These are phyloP conservation scores for Amphipoea oculea DNA, from an alignment of 2,888 invertebrate genomes.

Conservation along the genomic window DNA sequence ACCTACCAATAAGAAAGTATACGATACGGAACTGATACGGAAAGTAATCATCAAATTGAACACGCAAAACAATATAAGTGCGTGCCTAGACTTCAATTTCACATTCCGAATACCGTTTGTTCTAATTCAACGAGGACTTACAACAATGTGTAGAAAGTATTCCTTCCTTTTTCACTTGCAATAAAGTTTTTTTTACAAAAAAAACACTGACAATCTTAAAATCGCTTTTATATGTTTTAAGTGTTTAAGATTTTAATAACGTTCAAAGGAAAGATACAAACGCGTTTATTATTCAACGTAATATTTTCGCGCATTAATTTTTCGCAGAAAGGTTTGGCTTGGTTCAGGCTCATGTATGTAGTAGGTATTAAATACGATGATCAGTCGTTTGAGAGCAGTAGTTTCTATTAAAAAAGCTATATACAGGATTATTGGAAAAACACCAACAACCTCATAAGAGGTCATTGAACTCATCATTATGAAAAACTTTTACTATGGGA, in stretches of 20 bases:
- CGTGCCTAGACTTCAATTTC: slow-evolving; percentile 24
- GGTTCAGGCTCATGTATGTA: background rate
- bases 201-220: background rate
- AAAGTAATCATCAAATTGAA: slow-evolving; percentile 28
- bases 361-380: background rate
- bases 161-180: background rate
- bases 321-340: background rate
- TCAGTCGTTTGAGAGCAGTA: background rate
- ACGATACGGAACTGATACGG: slow-evolving; percentile 6
- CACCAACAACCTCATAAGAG: no score
- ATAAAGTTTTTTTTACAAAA: background rate
- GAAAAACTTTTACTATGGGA: no score
- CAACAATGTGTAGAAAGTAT: background rate
- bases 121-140: background rate
- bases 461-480: no score
- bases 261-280: slow-evolving; percentile 40
- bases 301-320: background rate
- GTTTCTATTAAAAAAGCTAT: background rate
- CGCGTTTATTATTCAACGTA: slow-evolving; percentile 2
- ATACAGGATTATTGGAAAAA: no score
- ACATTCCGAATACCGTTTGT: slow-evolving; percentile 18
- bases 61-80: slow-evolving; percentile 21
- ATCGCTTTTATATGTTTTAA: no score
- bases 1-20: slow-evolving; percentile 12
- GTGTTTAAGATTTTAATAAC: background rate